Evolutionary conservation across 2,888 invertebrate genomes (phyloP), one percentile per base, ranked within the genome.

Genomic region (Pristionchus fissidentatus): DNA sequence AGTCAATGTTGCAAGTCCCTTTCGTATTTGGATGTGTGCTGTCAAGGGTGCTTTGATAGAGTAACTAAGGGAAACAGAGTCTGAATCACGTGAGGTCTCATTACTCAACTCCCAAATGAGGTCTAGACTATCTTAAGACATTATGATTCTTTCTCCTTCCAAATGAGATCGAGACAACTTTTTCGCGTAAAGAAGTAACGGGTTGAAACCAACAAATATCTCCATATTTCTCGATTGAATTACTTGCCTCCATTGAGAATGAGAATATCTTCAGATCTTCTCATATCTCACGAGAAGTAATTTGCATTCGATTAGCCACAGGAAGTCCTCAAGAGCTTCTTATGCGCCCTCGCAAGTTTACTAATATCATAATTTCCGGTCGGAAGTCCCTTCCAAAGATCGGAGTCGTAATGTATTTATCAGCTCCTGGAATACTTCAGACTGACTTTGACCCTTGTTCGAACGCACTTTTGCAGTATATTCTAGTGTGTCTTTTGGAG

Each of bases 241-340:
- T 62, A 62, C 62, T 62, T 4, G 62, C 62, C 62, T 62, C 15
- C 62, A 62, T 62, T 62, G 35, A 19, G 4, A 62, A 62, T 62
- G 29, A 35, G 62, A 15, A 62, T 29, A 15, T 15, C 29, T 19
- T 62, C 62, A 32, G 15, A 62, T 62, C 62, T 62, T 19, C n/a
- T 15, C 10, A 35, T 62, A 13, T 62, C 62, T 62, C 62, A 26
- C 35, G 62, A 62, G 62, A 62, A 62, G 29, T 62, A 62, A 62
- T 62, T 19, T 62, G 62, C 62, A 62, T 62, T 5, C 29, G 29
- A 62, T 62, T 62, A 62, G 29, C 29, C 35, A 32, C 62, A 8
- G 62, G 62, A 62, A 62, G 35, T 62, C 19, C 19, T 3, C 19
- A 10, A 29, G 32, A 8, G 10, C 13, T 3, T 35, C 32, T 62